Conservation (phyloP, 2,797 vertebrate species). For the Hozukius guyotensis region DNA sequence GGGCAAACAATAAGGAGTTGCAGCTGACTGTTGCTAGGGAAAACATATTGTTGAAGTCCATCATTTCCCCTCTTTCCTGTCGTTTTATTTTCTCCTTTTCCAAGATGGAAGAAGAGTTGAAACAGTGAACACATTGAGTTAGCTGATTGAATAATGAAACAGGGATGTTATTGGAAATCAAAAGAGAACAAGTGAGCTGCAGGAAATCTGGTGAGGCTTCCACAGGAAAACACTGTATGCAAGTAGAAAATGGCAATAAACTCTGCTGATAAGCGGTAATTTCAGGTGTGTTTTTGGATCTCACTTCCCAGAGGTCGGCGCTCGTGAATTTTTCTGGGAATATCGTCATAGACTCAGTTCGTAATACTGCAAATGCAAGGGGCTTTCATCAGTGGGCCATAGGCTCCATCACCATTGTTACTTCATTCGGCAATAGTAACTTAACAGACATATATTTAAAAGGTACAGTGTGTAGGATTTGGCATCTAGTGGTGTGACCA, state of each 20-base stretch:
- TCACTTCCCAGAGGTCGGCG: too few relatives aligned
- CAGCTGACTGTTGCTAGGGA: constrained; percentile 43
- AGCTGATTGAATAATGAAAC: constrained; percentile 4
- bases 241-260: too few relatives aligned
- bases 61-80: constrained; percentile 21
- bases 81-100: constrained; percentile 1
- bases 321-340: too few relatives aligned
- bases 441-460: too few relatives aligned
- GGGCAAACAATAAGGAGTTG: constrained; percentile 33
- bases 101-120: constrained; percentile 1
- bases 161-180: not conserved
- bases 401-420: too few relatives aligned
- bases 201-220: not conserved
- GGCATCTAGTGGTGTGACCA: too few relatives aligned
- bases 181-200: not conserved
- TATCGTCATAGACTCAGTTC: too few relatives aligned
- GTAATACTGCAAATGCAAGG: not conserved
- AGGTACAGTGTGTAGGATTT: too few relatives aligned
- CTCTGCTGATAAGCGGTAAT: not conserved
- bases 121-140: not conserved
- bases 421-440: too few relatives aligned
- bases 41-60: constrained; percentile 14
- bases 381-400: not conserved
- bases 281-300: not conserved
- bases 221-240: not conserved